These are phyloP conservation scores for Hirtodrosophila cameraria DNA, from an alignment of 2,888 invertebrate genomes.

Conservation along the genomic window DNA sequence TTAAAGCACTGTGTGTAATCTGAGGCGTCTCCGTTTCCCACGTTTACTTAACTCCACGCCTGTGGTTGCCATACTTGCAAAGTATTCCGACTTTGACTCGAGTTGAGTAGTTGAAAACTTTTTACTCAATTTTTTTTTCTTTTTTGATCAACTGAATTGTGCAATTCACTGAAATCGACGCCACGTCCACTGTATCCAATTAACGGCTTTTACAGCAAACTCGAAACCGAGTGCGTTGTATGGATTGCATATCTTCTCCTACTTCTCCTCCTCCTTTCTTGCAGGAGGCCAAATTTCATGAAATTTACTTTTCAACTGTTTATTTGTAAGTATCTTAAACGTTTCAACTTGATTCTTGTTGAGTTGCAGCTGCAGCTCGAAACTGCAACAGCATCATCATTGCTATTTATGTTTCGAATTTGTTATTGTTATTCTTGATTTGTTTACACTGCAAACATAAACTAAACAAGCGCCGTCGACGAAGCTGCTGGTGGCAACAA, in stretches of 20 bases:
- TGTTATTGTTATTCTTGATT: slow-evolving; percentile 56
- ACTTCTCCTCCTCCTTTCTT: neutral
- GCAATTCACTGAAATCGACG: slow-evolving; percentile 49
- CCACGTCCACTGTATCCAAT: slow-evolving; percentile 37
- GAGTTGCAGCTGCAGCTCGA: slow-evolving; percentile 29
- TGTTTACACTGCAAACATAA: slow-evolving; percentile 71
- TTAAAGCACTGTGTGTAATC: slow-evolving; percentile 43
- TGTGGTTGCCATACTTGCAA: neutral
- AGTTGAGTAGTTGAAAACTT: slow-evolving; percentile 27
- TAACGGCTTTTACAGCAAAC: slow-evolving; percentile 40
- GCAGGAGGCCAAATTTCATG: slow-evolving; percentile 24
- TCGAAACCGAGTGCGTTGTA: slow-evolving; percentile 36
- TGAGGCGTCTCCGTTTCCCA: slow-evolving; percentile 77
- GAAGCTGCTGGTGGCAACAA: slow-evolving; percentile 62
- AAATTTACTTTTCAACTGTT: slow-evolving; percentile 43
- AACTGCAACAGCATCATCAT: slow-evolving; percentile 28
- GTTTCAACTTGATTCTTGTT: slow-evolving; percentile 25
- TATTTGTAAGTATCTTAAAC: slow-evolving; percentile 44
- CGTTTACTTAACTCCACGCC: slow-evolving; percentile 28
- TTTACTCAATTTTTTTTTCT: too few species aligned
- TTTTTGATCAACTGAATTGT: slow-evolving; percentile 33
- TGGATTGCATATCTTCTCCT: slow-evolving; percentile 5
- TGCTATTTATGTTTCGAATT: slow-evolving; percentile 47
- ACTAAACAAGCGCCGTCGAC: slow-evolving; percentile 65
- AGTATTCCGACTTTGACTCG: neutral